Evolutionary conservation across 2,888 invertebrate genomes (phyloP), one percentile per base, ranked within the genome.

Genomic region (Diarsia dahlii): DNA sequence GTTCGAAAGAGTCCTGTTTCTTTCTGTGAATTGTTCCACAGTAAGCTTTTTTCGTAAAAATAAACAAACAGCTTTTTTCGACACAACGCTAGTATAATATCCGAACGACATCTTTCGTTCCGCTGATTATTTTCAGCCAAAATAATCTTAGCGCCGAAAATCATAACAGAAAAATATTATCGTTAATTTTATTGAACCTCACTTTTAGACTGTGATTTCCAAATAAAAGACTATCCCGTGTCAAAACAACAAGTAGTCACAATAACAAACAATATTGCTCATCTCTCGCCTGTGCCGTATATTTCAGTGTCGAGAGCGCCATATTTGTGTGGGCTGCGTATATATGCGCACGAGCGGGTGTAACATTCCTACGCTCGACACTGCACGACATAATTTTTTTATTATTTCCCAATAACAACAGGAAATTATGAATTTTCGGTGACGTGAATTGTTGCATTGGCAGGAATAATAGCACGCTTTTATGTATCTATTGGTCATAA

Each of bases 401-500:
- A 86, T 82, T 76, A 78, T 71, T 87, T 78, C 84, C 60, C 72
- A 81, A 81, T 84, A 82, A 71, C 62, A 71, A 71, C 74, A 72
- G 23, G 39, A 68, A 52, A 48, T 70, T 56, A 46, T 45, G 56
- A 58, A 18, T 13, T 62, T 54, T 64, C 20, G 0, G 10, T 64
- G 67, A 50, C 72, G 50, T 45, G 13, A 68, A 20, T 34, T 23
- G 15, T 10, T 74, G 46, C 18, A 28, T 56, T 15, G 18, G 46
- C 20, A 28, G 48, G 13, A 65, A 48, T 54, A 80, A 12, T 4
- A 23, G 12, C 23, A 60, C 8, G 2, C 8, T 67, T 65, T 66
- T 66, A 58, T 34, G 18, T 48, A 15, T 0, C 13, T 54, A 4
- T 46, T 50, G 15, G 28, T 45, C 5, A 34, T 58, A 20, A 60